These are phyloP conservation scores for Diplazon laetatorius DNA, from an alignment of 2,888 invertebrate genomes.

Conservation along the genomic window DNA sequence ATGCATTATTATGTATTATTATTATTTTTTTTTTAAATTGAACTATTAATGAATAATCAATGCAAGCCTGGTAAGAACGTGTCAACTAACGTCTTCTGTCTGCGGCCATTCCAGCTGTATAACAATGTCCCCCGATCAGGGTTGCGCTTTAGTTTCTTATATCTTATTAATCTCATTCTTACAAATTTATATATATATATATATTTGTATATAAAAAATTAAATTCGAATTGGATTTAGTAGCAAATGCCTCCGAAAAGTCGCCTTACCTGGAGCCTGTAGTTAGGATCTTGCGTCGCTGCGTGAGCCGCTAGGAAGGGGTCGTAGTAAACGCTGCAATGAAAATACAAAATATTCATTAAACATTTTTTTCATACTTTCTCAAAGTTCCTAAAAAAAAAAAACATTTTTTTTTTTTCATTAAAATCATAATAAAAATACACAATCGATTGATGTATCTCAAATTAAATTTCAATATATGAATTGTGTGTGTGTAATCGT, in stretches of 20 bases:
- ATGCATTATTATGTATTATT: too few species aligned
- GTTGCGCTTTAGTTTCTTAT: conserved; percentile 54
- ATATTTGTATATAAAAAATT: conserved; percentile 2
- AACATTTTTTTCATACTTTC: too few species aligned
- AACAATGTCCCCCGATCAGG: conserved; percentile 55
- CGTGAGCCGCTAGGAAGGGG: conserved; percentile 95
- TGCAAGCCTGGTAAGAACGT: conserved; percentile 75
- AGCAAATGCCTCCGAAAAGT: conserved; percentile 17
- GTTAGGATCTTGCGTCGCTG: conserved; percentile 91
- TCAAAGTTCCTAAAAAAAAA: not conserved
- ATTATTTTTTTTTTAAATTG: not conserved
- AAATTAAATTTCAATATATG: not conserved
- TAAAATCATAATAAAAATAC: too few species aligned
- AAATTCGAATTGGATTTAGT: not conserved
- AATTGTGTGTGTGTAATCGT: conserved; percentile 1
- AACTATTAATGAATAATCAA: conserved; percentile 46
- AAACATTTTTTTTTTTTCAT: too few species aligned
- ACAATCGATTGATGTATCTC: not conserved
- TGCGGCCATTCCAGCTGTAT: conserved; percentile 81
- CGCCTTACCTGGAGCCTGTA: conserved; percentile 94
- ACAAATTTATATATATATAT: not conserved
- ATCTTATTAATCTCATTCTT: too few species aligned
- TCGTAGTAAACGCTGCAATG: conserved; percentile 96
- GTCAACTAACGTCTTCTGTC: conserved; percentile 81
- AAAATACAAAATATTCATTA: conserved; percentile 65